A percentile compares a stretch with the other conserved stretches of the same genome.
These are phyloP conservation scores for Bombyx mori DNA, from an alignment of 1,140 invertebrate genomes.

Conservation along the genomic window ASM3026992v2 NC_085122.1:393001-393500, in stretches of 20 bases:
- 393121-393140: not conserved
- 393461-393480: too few species aligned
- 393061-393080: not conserved
- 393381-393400: constrained; percentile 77
- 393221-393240: constrained; percentile 83
- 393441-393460: constrained; percentile 74
- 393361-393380: constrained; percentile 75
- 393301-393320: constrained; percentile 80
- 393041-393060: not conserved
- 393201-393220: constrained; percentile 64
- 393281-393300: constrained; percentile 86
- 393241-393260: constrained; percentile 68
- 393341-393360: constrained; percentile 21
- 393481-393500: too few species aligned
- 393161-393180: constrained; percentile 83
- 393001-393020: too few species aligned
- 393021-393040: too few species aligned
- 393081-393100: too few species aligned
- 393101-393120: too few species aligned
- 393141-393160: constrained; percentile 78
- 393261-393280: constrained; percentile 61
- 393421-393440: constrained; percentile 86
- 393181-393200: constrained; percentile 68
- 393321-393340: constrained; percentile 76
- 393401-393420: constrained; percentile 91